phyloP scores from a whole-genome alignment of 2,797 vertebrate species.

The Potorous gilbertii region DNA sequence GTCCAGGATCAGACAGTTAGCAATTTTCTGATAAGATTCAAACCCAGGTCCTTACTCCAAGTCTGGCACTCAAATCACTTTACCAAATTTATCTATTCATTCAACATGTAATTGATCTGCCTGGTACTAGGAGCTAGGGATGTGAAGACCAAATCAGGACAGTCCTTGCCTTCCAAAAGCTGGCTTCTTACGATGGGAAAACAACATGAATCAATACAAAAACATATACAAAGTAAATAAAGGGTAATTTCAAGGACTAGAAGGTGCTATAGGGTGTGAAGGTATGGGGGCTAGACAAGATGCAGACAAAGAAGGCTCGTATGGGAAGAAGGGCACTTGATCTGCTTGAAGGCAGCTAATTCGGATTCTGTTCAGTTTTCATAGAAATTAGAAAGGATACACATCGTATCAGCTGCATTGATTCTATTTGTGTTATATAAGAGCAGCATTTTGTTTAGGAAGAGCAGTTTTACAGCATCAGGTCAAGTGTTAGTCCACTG shows the following conservation, averaged over 20 bases:
- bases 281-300: neutral
- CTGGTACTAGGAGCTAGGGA: no score
- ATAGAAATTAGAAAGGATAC: conserved; percentile 60
- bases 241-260: neutral
- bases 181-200: neutral
- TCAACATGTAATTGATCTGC: neutral
- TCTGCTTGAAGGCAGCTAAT: conserved; percentile 27
- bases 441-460: conserved; percentile 29
- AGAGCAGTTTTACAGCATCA: conserved; percentile 54
- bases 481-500: conserved; percentile 56
- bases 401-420: conserved; percentile 50
- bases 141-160: neutral
- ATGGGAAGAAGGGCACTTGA: neutral
- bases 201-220: neutral
- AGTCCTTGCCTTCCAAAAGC: neutral
- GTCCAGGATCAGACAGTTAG: neutral
- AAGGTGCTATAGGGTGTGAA: neutral
- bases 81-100: neutral
- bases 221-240: neutral
- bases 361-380: conserved; percentile 59
- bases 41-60: neutral
- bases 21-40: neutral
- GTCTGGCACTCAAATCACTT: neutral
- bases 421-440: conserved; percentile 57
- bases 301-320: neutral